phyloP scores from a whole-genome alignment of 1,140 invertebrate genomes.

The Bilobella aurantiaca region DNA sequence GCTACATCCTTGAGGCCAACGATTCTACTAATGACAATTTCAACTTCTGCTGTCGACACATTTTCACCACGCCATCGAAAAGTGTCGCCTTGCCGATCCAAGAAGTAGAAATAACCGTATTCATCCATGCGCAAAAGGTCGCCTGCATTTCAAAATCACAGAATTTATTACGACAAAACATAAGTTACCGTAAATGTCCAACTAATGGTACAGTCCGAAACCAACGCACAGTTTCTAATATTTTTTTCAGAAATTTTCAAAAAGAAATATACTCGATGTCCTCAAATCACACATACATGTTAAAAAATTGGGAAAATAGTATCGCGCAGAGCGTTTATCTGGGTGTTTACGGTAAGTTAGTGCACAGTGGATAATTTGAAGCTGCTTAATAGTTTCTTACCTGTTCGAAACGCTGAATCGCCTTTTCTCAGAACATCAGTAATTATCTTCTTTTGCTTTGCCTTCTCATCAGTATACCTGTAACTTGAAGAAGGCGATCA shows the following conservation, averaged over 20 bases:
- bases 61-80: slow-evolving; percentile 59
- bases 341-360: too few species aligned
- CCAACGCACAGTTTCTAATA: too few species aligned
- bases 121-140: slow-evolving; percentile 59
- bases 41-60: slow-evolving; percentile 93
- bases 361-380: too few species aligned
- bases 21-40: slow-evolving; percentile 77
- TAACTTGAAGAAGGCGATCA: slow-evolving; percentile 38
- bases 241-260: too few species aligned
- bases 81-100: slow-evolving; percentile 91
- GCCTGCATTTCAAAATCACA: slow-evolving; percentile 54
- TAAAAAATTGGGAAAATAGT: too few species aligned
- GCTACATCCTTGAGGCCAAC: slow-evolving; percentile 65
- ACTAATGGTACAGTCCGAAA: too few species aligned
- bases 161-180: slow-evolving; percentile 50
- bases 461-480: slow-evolving; percentile 49
- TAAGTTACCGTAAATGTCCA: background rate
- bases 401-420: slow-evolving; percentile 50
- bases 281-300: too few species aligned
- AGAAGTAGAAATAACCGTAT: slow-evolving; percentile 87
- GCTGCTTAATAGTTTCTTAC: slow-evolving; percentile 43
- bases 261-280: too few species aligned
- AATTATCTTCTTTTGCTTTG: slow-evolving; percentile 53
- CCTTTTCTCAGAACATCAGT: slow-evolving; percentile 49
- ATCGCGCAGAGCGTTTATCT: too few species aligned